Percentiles rank a stretch among this genome's conserved stretches.
phyloP scores from a whole-genome alignment of 2,888 invertebrate genomes.

The Ichneumoninae sp. region DNA sequence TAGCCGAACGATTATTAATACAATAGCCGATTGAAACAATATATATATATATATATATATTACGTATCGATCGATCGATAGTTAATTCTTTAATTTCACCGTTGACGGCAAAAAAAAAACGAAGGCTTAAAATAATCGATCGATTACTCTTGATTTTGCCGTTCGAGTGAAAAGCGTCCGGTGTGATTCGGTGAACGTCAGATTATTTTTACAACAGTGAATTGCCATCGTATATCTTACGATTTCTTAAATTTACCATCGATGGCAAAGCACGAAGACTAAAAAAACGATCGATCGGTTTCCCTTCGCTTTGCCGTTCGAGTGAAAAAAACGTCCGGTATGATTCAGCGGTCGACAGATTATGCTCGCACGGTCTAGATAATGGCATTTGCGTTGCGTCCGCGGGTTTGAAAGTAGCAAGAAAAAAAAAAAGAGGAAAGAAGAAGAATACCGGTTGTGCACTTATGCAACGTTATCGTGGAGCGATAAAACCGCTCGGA shows the following conservation, averaged over 20 bases:
- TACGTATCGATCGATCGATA: neutral
- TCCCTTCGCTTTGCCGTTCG: neutral
- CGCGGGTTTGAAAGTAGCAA: slow-evolving; percentile 15
- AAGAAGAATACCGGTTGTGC: slow-evolving; percentile 59
- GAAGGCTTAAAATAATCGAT: slow-evolving; percentile 1
- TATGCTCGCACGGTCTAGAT: slow-evolving; percentile 32
- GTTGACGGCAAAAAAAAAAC: neutral
- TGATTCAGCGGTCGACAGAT: slow-evolving; percentile 27
- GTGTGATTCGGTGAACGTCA: slow-evolving; percentile 21
- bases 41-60: neutral
- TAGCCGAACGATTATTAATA: too few species aligned
- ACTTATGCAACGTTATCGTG: slow-evolving; percentile 57
- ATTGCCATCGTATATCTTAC: neutral
- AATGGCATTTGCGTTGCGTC: slow-evolving; percentile 43
- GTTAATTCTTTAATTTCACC: neutral
- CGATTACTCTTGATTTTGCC: neutral
- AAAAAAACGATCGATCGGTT: neutral
- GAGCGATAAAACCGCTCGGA: slow-evolving; percentile 60
- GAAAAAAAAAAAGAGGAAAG: slow-evolving; percentile 19
- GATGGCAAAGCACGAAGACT: neutral
- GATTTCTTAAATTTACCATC: neutral
- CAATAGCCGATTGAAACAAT: too few species aligned
- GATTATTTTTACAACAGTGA: neutral
- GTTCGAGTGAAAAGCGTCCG: neutral
- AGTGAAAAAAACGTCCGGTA: slow-evolving; percentile 25